Evolutionary conservation across 2,888 invertebrate genomes (phyloP).

Genomic region (Actias luna): DNA sequence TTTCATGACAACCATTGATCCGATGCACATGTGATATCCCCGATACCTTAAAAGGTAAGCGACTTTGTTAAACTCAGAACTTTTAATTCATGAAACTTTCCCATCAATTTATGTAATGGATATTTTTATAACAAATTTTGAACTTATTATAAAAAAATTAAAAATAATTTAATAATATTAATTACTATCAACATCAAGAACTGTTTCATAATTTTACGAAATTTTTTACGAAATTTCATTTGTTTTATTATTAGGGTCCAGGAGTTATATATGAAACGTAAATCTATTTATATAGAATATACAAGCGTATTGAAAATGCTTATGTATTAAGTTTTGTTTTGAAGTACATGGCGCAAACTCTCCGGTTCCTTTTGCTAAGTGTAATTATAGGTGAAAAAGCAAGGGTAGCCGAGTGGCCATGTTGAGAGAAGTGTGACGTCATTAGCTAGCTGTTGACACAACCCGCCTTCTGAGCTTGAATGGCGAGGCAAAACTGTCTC

Average conservation of each 20-base stretch:
- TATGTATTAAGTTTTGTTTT: slow-evolving; percentile 13
- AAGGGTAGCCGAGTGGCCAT: slow-evolving; percentile 68
- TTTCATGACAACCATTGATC: not conserved
- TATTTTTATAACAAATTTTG: too few relatives aligned
- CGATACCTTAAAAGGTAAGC: not conserved
- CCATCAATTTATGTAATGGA: too few relatives aligned
- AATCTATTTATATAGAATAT: not conserved
- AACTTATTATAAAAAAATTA: too few relatives aligned
- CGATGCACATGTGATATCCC: not conserved
- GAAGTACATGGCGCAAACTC: slow-evolving; percentile 23
- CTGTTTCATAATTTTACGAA: too few relatives aligned
- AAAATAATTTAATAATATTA: too few relatives aligned
- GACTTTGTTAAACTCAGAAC: not conserved
- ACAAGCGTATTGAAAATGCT: not conserved
- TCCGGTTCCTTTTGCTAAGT: slow-evolving; percentile 44
- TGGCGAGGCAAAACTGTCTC: slow-evolving; percentile 48
- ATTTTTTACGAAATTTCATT: too few relatives aligned
- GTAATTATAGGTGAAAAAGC: slow-evolving; percentile 62
- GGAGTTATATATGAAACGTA: too few relatives aligned
- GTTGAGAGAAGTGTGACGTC: slow-evolving; percentile 73
- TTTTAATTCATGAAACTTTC: too few relatives aligned
- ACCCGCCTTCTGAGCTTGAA: slow-evolving; percentile 69
- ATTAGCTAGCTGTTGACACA: slow-evolving; percentile 71
- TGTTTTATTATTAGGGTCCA: too few relatives aligned
- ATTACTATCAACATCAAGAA: too few relatives aligned